phyloP scores from a whole-genome alignment of 2,113 vertebrate species.

The Cephalopholis sonnerati region DNA sequence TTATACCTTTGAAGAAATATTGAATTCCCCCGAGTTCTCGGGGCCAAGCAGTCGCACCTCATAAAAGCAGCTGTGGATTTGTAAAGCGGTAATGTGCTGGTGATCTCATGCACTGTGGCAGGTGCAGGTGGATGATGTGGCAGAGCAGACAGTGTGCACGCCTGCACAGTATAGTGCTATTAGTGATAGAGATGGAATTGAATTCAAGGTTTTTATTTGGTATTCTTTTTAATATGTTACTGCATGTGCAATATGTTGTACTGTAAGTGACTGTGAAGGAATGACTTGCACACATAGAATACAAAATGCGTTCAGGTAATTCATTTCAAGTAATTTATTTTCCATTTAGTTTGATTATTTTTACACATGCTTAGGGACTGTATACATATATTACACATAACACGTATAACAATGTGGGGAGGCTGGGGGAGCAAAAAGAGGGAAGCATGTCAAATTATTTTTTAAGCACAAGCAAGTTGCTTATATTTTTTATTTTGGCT shows the following conservation, averaged over 20 bases:
- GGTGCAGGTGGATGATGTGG: constrained; percentile 56
- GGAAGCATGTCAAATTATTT: too few relatives aligned
- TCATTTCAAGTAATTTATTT: neutral
- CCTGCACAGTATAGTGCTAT: constrained; percentile 9
- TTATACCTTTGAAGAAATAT: constrained; percentile 49
- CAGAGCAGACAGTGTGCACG: constrained; percentile 19
- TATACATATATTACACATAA: too few relatives aligned
- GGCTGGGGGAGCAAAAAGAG: too few relatives aligned
- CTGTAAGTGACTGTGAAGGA: neutral
- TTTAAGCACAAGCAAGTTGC: too few relatives aligned
- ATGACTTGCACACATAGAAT: neutral
- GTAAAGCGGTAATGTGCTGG: constrained; percentile 37
- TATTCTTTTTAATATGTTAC: constrained; percentile 18
- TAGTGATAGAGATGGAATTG: neutral
- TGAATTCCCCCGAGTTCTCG: constrained; percentile 41
- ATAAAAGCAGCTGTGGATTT: constrained; percentile 54
- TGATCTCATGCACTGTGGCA: constrained; percentile 46
- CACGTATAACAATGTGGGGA: too few relatives aligned
- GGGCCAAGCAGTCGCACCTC: constrained; percentile 44
- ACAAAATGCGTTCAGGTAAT: neutral
- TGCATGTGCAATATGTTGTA: neutral
- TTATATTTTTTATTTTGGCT: too few relatives aligned
- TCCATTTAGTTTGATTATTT: neutral
- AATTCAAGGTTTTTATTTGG: neutral
- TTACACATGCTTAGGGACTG: too few relatives aligned